phyloP scores from a whole-genome alignment of 2,797 vertebrate genomes.

The Megalops cyprinoides region DNA sequence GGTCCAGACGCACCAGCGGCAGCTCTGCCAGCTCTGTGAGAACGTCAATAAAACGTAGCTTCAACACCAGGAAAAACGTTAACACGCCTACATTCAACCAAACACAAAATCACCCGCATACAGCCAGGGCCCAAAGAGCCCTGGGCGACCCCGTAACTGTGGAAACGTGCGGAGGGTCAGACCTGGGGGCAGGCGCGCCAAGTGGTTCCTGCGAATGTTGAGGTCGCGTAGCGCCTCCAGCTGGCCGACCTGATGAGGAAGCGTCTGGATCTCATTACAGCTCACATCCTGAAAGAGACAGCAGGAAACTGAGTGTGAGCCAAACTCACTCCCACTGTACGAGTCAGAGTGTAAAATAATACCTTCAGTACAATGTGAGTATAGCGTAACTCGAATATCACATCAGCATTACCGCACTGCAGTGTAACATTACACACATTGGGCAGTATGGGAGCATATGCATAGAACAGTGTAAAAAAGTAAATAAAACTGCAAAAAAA shows the following conservation, averaged over 20 bases:
- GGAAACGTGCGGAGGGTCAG: background rate
- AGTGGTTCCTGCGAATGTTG: conserved; percentile 93
- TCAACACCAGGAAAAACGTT: background rate
- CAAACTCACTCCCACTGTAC: too few species aligned
- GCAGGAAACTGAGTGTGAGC: too few species aligned
- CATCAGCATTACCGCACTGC: too few species aligned
- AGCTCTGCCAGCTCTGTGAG: conserved; percentile 87
- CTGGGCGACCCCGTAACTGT: background rate
- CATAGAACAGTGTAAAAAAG: too few species aligned
- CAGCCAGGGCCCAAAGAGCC: background rate
- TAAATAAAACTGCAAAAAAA: too few species aligned
- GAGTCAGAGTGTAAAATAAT: too few species aligned
- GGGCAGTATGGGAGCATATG: too few species aligned
- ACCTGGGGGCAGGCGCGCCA: conserved; percentile 86
- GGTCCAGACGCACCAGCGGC: conserved; percentile 91
- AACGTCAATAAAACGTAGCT: background rate
- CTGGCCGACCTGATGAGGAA: conserved; percentile 88
- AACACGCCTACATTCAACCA: background rate
- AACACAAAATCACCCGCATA: background rate
- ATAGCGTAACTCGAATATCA: too few species aligned
- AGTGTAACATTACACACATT: too few species aligned
- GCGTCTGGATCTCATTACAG: conserved; percentile 94
- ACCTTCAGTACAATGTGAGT: too few species aligned
- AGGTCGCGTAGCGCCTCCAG: conserved; percentile 89
- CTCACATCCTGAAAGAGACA: conserved; percentile 85